phyloP scores from a whole-genome alignment of 2,797 vertebrate genomes.

The Fratercula arctica region DNA sequence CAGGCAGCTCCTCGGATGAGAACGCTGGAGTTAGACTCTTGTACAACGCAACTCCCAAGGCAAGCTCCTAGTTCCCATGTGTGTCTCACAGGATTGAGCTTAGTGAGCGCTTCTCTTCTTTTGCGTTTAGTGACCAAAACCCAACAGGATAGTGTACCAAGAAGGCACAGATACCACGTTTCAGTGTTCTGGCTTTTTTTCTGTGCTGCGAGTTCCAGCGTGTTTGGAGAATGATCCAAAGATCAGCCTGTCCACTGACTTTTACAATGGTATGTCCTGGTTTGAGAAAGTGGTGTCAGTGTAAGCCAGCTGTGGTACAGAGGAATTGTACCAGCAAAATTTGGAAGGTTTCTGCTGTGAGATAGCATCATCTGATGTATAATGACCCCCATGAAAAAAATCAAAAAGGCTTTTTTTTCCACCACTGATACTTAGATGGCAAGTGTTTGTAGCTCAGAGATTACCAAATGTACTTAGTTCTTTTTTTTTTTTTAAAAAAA shows the following conservation, averaged over 20 bases:
- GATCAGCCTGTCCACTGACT: neutral
- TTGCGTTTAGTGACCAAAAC: neutral
- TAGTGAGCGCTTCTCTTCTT: neutral
- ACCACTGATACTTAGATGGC: neutral
- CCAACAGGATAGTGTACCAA: neutral
- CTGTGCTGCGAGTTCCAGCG: neutral
- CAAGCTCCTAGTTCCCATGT: neutral
- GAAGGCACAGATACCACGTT: neutral
- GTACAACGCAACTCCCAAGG: neutral
- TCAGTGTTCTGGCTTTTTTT: neutral
- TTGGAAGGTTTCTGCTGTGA: neutral
- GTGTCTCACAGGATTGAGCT: neutral
- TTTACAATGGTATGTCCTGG: neutral
- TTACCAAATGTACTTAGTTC: neutral
- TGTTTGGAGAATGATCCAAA: neutral
- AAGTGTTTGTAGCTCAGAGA: neutral
- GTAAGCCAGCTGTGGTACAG: neutral
- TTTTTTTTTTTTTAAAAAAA: neutral
- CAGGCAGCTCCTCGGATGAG: neutral
- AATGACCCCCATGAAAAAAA: neutral
- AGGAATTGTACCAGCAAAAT: neutral
- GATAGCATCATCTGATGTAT: neutral
- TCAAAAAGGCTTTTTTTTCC: rapidly evolving
- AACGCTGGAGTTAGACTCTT: neutral
- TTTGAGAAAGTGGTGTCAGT: neutral